Conservation (phyloP, 1,140 invertebrate species). For the Prorops nasuta region DNA sequence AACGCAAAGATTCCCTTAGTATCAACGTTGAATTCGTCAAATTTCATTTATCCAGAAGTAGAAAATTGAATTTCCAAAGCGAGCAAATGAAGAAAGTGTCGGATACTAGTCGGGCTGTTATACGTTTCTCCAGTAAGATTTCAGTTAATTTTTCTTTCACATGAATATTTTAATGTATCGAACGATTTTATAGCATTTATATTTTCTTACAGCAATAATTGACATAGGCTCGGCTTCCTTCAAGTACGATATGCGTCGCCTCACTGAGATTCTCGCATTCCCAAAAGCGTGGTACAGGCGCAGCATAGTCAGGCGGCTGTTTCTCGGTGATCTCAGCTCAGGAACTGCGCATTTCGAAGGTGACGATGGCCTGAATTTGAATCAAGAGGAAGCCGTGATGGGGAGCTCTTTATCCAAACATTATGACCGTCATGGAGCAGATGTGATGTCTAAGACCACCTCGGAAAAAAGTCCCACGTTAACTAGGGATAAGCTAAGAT, state of each 20-base stretch:
- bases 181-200: conserved; percentile 1
- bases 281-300: conserved; percentile 97
- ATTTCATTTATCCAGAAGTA: conserved; percentile 86
- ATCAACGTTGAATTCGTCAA: conserved; percentile 97
- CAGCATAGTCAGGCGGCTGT: conserved; percentile 87
- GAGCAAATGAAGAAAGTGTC: conserved; percentile 49
- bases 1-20: conserved; percentile 92
- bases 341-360: conserved; percentile 57
- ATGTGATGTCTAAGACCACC: conserved; percentile 46
- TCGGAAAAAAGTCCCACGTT: conserved; percentile 54
- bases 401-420: conserved; percentile 47
- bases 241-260: conserved; percentile 97
- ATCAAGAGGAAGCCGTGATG: conserved; percentile 48
- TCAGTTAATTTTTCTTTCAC: conserved; percentile 24
- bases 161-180: not conserved
- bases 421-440: conserved; percentile 40
- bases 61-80: conserved; percentile 77
- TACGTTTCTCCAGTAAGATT: conserved; percentile 89
- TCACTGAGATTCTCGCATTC: conserved; percentile 96
- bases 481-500: conserved; percentile 57
- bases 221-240: conserved; percentile 98
- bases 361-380: conserved; percentile 40
- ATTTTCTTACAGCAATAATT: conserved; percentile 71
- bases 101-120: conserved; percentile 65
- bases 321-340: conserved; percentile 84